Evolutionary conservation across 2,797 vertebrate species (phyloP).

Genomic region (Antrozous pallidus): DNA sequence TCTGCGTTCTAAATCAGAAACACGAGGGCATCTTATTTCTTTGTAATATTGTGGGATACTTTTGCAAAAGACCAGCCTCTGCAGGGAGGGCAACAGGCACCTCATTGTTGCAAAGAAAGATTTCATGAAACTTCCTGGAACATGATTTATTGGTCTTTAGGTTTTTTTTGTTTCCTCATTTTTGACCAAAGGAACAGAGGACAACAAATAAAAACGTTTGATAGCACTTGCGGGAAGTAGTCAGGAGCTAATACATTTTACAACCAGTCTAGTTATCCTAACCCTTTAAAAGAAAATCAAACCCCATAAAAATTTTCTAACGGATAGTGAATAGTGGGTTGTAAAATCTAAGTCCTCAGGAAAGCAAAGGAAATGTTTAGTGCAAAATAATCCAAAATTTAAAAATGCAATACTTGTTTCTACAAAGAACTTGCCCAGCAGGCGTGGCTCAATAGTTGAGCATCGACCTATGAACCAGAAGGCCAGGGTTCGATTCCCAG

Average conservation of each 20-base stretch:
- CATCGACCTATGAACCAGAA: no score
- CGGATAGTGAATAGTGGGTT: neutral
- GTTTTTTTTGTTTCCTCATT: neutral
- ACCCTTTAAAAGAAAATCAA: neutral
- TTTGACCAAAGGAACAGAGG: neutral
- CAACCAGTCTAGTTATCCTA: neutral
- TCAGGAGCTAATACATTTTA: neutral
- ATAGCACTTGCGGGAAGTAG: neutral
- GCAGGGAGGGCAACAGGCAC: neutral
- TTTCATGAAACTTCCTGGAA: neutral
- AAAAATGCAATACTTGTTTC: neutral
- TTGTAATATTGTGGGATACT: neutral
- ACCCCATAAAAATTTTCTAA: neutral
- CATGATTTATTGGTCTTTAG: neutral
- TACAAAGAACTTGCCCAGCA: neutral
- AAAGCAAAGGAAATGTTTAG: neutral
- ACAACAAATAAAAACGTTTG: slow-evolving; percentile 6
- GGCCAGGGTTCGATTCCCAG: no score
- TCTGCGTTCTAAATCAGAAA: slow-evolving; percentile 75
- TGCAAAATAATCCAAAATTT: neutral
- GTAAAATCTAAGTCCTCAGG: neutral
- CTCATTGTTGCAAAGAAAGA: neutral
- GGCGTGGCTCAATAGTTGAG: no score
- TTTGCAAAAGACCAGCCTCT: neutral
- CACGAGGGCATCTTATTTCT: neutral